Percentiles rank a stretch among this genome's conserved stretches.
phyloP scores from a whole-genome alignment of 2,797 vertebrate species.

The Eupleurogrammus muticus region DNA sequence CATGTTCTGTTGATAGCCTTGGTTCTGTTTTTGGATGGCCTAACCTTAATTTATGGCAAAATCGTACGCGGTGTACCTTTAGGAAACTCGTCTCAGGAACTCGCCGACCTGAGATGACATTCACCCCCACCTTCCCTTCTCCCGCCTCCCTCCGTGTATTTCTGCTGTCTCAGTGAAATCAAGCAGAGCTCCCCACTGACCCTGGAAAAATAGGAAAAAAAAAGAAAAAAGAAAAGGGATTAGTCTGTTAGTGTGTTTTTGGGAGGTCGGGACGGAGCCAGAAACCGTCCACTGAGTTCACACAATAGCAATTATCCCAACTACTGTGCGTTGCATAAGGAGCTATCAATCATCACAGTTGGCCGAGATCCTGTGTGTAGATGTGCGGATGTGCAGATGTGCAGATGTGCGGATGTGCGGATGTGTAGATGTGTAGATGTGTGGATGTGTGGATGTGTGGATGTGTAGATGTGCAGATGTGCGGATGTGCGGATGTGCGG shows the following conservation, averaged over 20 bases:
- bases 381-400: neutral
- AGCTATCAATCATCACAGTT: slow-evolving; percentile 49
- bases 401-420: neutral
- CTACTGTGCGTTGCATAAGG: slow-evolving; percentile 34
- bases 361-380: slow-evolving; percentile 12
- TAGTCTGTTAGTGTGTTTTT: slow-evolving; percentile 42
- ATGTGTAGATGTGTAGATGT: neutral
- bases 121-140: slow-evolving; percentile 19
- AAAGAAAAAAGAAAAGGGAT: slow-evolving; percentile 29
- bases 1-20: too few relatives aligned
- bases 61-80: too few relatives aligned
- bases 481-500: neutral
- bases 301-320: slow-evolving; percentile 48
- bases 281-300: slow-evolving; percentile 37
- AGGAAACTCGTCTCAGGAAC: slow-evolving; percentile 25
- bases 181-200: slow-evolving; percentile 44
- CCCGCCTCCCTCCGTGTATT: slow-evolving; percentile 35
- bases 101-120: slow-evolving; percentile 42
- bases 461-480: neutral
- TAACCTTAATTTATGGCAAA: too few relatives aligned
- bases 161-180: slow-evolving; percentile 63
- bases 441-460: neutral
- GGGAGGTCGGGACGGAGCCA: slow-evolving; percentile 33
- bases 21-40: too few relatives aligned
- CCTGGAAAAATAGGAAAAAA: slow-evolving; percentile 39